Conservation (phyloP, 2,113 vertebrate genomes). For the Hemibagrus wyckioides region DNA sequence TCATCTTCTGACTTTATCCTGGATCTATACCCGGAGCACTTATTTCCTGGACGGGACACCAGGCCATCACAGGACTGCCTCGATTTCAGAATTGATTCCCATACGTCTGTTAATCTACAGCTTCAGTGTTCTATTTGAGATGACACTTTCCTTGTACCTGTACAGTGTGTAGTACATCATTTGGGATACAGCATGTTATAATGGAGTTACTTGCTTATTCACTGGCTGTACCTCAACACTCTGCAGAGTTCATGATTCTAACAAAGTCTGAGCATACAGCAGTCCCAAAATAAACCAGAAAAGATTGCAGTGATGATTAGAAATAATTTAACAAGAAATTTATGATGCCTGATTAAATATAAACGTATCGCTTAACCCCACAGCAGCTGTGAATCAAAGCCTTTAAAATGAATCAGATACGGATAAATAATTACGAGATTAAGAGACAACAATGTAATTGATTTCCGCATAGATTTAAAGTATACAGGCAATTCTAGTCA, state of each 20-base stretch:
- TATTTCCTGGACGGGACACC: not conserved
- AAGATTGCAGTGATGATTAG: not conserved
- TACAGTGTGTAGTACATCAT: no score
- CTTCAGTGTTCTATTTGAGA: no score
- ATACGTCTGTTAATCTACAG: no score
- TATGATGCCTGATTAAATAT: not conserved
- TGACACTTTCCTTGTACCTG: no score
- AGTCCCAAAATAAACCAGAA: not conserved
- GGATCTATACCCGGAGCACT: not conserved
- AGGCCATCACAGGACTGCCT: not conserved
- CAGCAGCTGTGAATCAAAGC: not conserved
- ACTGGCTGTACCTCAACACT: not conserved
- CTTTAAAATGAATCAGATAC: not conserved
- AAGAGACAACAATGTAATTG: not conserved
- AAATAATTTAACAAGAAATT: not conserved
- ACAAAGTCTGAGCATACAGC: not conserved
- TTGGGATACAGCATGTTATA: not conserved
- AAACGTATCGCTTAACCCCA: not conserved
- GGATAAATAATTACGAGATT: not conserved
- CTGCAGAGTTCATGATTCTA: not conserved
- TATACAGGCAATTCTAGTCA: not conserved
- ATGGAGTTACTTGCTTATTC: not conserved
- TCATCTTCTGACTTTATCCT: not conserved
- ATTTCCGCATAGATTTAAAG: not conserved
- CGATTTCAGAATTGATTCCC: not conserved